Evolutionary conservation across 2,888 invertebrate species (phyloP).

Genomic region (Galerucella nymphaeae): DNA sequence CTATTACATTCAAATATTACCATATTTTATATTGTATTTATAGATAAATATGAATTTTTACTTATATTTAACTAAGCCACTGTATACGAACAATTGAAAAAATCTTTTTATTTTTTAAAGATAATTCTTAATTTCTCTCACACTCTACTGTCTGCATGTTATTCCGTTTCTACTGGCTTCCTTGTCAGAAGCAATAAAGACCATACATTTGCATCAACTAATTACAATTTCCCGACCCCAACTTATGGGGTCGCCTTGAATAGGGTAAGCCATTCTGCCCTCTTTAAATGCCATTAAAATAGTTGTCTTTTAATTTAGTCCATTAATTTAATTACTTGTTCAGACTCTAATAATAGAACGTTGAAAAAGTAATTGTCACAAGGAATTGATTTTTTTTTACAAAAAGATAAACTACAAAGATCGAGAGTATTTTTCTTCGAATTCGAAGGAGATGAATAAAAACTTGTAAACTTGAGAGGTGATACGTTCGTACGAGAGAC

Average conservation of each 20-base stretch:
- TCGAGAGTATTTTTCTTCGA: neutral
- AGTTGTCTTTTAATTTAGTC: conserved; percentile 42
- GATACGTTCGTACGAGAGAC: neutral
- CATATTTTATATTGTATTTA: too few relatives aligned
- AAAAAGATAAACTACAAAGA: neutral
- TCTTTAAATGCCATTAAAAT: conserved; percentile 40
- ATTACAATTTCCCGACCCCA: conserved; percentile 40
- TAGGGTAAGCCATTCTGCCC: conserved; percentile 41
- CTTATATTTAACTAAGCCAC: neutral
- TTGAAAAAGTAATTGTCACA: conserved; percentile 1
- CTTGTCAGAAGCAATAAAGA: conserved; percentile 24
- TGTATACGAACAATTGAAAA: neutral
- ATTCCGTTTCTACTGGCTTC: conserved; percentile 12
- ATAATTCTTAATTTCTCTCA: conserved; percentile 12
- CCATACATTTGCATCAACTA: conserved; percentile 38
- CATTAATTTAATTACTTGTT: conserved; percentile 40
- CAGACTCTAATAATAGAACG: conserved; percentile 1
- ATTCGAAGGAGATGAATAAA: neutral
- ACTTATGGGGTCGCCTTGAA: conserved; percentile 37
- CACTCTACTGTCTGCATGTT: conserved; percentile 10
- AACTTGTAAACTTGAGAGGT: neutral
- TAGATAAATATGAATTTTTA: neutral
- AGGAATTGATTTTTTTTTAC: neutral
- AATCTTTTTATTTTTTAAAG: conserved; percentile 12
- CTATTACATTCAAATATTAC: too few relatives aligned